phyloP scores from a whole-genome alignment of 2,888 invertebrate species.

The Ectemnius continuus region DNA sequence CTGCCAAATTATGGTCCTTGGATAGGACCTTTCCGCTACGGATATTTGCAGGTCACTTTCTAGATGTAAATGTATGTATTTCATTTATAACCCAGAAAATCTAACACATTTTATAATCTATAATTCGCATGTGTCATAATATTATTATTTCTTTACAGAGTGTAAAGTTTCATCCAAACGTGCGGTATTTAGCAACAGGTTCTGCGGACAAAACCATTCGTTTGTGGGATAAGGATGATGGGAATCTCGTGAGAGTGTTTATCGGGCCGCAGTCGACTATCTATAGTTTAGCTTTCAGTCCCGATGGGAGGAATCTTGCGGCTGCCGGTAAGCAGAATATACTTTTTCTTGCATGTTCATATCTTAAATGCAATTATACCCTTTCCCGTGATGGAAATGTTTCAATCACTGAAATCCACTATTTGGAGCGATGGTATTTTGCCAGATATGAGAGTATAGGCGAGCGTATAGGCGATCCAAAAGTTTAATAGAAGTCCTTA shows the following conservation, averaged over 20 bases:
- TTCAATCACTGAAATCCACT: neutral
- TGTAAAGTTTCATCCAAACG: slow-evolving; percentile 95
- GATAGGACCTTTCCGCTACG: slow-evolving; percentile 90
- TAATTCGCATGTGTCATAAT: too few relatives aligned
- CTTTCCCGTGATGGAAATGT: neutral
- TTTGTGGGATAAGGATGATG: slow-evolving; percentile 92
- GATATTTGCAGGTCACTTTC: slow-evolving; percentile 92
- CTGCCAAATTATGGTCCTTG: slow-evolving; percentile 89
- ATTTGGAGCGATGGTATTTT: neutral
- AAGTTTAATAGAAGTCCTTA: too few relatives aligned
- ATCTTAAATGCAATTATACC: neutral
- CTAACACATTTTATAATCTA: too few relatives aligned
- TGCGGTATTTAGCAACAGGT: slow-evolving; percentile 92
- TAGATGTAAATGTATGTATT: slow-evolving; percentile 88
- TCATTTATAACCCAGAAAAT: neutral
- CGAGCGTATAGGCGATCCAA: too few relatives aligned
- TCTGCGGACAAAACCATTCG: slow-evolving; percentile 93
- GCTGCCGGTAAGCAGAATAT: slow-evolving; percentile 83
- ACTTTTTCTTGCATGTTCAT: neutral
- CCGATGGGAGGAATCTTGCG: slow-evolving; percentile 90
- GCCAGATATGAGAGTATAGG: too few relatives aligned
- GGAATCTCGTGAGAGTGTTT: slow-evolving; percentile 88
- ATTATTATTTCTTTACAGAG: slow-evolving; percentile 78
- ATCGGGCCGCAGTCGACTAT: slow-evolving; percentile 88
- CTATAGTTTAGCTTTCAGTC: slow-evolving; percentile 89